Percentiles rank a stretch among this genome's conserved stretches.
Evolutionary conservation across 2,113 vertebrate genomes (phyloP).

Genomic region (Phyllopteryx taeniolatus): DNA sequence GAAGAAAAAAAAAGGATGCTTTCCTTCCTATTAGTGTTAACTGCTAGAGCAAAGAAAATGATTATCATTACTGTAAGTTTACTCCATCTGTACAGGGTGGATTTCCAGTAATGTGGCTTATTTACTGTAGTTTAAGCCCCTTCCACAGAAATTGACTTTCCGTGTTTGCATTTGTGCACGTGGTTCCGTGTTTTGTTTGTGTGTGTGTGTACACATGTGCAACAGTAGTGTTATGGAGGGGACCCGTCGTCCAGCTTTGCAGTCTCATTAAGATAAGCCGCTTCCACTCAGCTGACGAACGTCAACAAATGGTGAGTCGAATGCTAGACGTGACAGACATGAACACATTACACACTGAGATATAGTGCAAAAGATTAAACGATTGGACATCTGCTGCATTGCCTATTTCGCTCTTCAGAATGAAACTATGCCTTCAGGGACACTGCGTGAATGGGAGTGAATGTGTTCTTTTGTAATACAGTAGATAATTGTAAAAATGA

Average conservation of each 20-base stretch:
- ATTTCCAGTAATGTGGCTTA: slow-evolving; percentile 6
- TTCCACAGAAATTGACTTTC: neutral
- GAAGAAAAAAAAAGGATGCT: neutral
- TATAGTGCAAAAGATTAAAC: neutral
- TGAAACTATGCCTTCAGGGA: no score
- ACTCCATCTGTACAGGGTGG: neutral
- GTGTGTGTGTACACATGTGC: no score
- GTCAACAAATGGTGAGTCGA: slow-evolving; percentile 38
- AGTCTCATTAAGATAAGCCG: slow-evolving; percentile 51
- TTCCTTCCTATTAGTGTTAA: neutral
- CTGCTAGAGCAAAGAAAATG: neutral
- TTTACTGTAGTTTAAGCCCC: neutral
- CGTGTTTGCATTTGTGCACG: slow-evolving; percentile 16
- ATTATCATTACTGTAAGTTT: slow-evolving; percentile 7
- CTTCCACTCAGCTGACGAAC: slow-evolving; percentile 23
- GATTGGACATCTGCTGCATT: no score
- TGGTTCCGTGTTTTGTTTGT: neutral
- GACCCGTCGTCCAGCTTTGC: slow-evolving; percentile 15
- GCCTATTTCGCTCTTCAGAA: no score
- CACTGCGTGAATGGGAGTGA: no score
- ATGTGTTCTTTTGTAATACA: no score
- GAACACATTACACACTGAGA: slow-evolving; percentile 10
- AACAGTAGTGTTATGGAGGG: slow-evolving; percentile 21
- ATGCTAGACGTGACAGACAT: slow-evolving; percentile 21
- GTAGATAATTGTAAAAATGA: no score